Percentiles rank a stretch among this genome's conserved stretches.
These are phyloP conservation scores for Rhagonycha lutea DNA, from an alignment of 2,888 invertebrate genomes.

Conservation along the genomic window DNA sequence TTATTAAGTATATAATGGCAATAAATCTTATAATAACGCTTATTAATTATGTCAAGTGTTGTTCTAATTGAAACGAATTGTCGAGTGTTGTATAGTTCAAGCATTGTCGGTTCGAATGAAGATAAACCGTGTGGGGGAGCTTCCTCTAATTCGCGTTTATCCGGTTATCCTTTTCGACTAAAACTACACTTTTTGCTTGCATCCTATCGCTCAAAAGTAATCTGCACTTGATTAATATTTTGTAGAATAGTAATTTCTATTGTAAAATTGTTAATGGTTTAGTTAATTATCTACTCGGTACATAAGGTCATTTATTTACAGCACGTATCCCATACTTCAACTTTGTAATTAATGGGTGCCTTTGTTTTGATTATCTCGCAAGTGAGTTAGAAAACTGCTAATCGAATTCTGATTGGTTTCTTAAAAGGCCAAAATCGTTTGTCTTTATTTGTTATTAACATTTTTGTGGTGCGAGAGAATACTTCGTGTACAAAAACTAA, in stretches of 20 bases:
- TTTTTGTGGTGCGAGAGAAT: slow-evolving; percentile 7
- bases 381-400: slow-evolving; percentile 52
- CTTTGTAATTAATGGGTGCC: slow-evolving; percentile 52
- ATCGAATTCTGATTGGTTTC: slow-evolving; percentile 52
- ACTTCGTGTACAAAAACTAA: slow-evolving; percentile 43
- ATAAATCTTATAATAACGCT: not conserved
- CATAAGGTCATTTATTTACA: slow-evolving; percentile 46
- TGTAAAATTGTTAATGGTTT: slow-evolving; percentile 47
- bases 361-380: slow-evolving; percentile 54
- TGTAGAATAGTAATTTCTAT: slow-evolving; percentile 21
- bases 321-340: slow-evolving; percentile 46
- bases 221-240: not conserved
- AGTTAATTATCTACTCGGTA: slow-evolving; percentile 46
- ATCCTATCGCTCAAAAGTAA: not conserved
- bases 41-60: not conserved
- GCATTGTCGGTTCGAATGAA: not conserved
- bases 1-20: slow-evolving; percentile 7
- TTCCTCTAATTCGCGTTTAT: no score
- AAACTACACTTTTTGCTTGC: no score
- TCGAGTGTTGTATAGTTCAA: not conserved
- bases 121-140: no score
- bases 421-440: slow-evolving; percentile 37
- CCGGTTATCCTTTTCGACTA: no score
- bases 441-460: slow-evolving; percentile 22
- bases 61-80: not conserved